phyloP scores from a whole-genome alignment of 2,113 vertebrate species.

The Prietella phreatophila region DNA sequence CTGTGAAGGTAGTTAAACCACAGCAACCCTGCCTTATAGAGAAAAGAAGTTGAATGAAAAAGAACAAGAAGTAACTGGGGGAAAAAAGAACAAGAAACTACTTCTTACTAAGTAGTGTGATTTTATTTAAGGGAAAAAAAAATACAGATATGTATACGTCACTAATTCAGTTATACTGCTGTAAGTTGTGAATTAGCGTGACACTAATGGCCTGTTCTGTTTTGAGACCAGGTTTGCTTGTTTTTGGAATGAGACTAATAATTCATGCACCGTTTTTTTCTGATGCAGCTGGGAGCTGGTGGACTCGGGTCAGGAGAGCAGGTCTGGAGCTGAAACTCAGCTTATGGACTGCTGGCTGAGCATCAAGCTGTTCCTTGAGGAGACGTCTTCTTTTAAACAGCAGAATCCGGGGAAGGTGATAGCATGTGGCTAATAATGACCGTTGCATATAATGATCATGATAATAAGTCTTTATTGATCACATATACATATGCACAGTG shows the following conservation, averaged over 20 bases:
- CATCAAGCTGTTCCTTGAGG: conserved; percentile 86
- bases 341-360: conserved; percentile 82
- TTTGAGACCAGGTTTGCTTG: not conserved
- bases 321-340: conserved; percentile 76
- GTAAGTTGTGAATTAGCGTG: not conserved
- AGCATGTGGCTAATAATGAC: conserved; percentile 3
- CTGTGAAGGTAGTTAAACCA: not conserved
- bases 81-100: not conserved
- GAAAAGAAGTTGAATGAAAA: not conserved
- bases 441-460: not conserved
- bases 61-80: not conserved
- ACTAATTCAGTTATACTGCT: not conserved
- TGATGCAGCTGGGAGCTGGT: conserved; percentile 83
- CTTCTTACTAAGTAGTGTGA: not conserved
- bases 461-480: too few relatives aligned
- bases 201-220: not conserved
- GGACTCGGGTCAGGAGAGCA: conserved; percentile 77
- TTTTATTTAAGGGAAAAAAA: not conserved
- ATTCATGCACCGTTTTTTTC: conserved; percentile 1
- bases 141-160: not conserved
- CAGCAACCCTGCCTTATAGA: not conserved
- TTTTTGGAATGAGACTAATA: not conserved
- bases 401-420: conserved; percentile 96
- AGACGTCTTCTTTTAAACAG: conserved; percentile 92
- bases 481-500: too few relatives aligned